These are phyloP conservation scores for Cnemophilus loriae DNA, from an alignment of 2,113 vertebrate species.

Conservation along the genomic window DNA sequence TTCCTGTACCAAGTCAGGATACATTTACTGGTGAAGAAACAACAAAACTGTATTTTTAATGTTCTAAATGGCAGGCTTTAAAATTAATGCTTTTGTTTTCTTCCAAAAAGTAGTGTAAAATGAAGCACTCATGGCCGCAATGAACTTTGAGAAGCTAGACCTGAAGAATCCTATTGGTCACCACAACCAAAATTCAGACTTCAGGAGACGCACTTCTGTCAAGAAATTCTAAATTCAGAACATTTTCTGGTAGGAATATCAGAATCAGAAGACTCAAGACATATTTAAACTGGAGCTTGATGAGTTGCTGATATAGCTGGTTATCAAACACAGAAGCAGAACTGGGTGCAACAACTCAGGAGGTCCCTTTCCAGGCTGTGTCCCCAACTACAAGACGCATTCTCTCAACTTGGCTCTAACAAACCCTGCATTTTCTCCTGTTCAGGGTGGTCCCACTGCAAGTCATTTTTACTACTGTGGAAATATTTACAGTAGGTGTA, in stretches of 20 bases:
- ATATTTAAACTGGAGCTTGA: neutral
- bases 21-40: neutral
- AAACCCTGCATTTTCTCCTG: neutral
- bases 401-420: neutral
- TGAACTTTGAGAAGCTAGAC: neutral
- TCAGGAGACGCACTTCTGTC: neutral
- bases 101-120: neutral
- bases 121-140: neutral
- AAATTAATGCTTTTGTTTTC: neutral
- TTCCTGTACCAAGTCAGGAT: neutral
- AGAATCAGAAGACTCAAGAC: neutral
- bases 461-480: neutral
- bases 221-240: neutral
- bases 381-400: accelerated
- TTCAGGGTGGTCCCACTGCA: neutral
- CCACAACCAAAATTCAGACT: neutral
- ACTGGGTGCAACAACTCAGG: neutral
- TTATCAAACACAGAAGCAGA: neutral
- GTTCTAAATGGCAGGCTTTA: neutral
- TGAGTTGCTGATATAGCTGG: neutral
- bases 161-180: neutral
- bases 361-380: neutral
- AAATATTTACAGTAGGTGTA: neutral
- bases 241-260: neutral
- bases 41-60: neutral